phyloP scores from a whole-genome alignment of 2,113 vertebrate genomes.

The Pelmatolapia mariae region DNA sequence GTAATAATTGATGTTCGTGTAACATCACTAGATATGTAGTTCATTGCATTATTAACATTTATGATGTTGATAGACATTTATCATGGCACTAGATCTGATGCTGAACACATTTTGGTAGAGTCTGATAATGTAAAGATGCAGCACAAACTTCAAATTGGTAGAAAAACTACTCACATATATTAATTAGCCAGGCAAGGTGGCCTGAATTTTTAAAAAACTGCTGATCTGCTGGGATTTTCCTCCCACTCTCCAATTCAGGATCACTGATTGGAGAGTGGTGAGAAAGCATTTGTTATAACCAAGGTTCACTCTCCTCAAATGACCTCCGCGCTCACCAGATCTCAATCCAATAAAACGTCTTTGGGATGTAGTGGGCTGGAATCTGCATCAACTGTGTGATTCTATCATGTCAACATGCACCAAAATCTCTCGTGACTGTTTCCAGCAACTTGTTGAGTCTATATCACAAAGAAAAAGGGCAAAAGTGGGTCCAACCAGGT shows the following conservation, averaged over 20 bases:
- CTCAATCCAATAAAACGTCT: background rate
- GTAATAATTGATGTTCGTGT: background rate
- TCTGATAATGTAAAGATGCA: background rate
- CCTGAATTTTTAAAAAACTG: background rate
- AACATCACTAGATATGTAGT: background rate
- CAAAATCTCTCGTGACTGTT: background rate
- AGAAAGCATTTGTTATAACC: background rate
- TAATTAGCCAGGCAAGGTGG: background rate
- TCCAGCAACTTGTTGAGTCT: background rate
- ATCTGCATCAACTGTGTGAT: background rate
- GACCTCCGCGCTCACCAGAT: background rate
- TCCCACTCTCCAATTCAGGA: background rate
- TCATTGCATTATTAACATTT: background rate
- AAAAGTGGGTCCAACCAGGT: background rate
- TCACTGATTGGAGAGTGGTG: background rate
- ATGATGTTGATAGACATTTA: background rate
- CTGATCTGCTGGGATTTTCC: background rate
- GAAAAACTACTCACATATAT: background rate
- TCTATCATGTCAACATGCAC: background rate
- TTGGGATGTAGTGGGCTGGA: background rate
- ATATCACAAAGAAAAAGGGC: background rate
- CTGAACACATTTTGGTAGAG: background rate
- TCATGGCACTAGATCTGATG: background rate
- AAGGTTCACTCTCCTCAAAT: background rate
- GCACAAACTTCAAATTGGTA: background rate